These are phyloP conservation scores for Lapara coniferarum DNA, from an alignment of 2,888 invertebrate species.

Conservation along the genomic window DNA sequence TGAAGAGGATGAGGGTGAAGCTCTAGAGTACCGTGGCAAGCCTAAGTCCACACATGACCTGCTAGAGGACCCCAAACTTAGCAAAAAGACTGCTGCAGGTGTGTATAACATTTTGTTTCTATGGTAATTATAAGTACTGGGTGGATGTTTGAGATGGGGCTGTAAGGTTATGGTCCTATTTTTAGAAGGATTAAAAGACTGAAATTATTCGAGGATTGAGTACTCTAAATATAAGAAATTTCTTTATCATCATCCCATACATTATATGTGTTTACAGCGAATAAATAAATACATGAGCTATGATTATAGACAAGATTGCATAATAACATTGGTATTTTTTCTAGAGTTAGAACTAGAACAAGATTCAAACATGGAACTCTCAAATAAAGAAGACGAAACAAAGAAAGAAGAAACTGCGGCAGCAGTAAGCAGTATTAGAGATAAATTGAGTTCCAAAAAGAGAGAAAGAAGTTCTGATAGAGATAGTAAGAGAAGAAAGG, in stretches of 20 bases:
- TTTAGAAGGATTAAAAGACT: no score
- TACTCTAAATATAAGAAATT: no score
- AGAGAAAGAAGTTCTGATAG: constrained; percentile 52
- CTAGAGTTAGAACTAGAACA: constrained; percentile 73
- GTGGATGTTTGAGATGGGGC: no score
- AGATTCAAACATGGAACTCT: constrained; percentile 50
- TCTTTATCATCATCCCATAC: no score
- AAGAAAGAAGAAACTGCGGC: constrained; percentile 61
- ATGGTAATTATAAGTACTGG: not conserved
- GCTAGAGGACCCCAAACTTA: constrained; percentile 94
- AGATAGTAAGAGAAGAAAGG: constrained; percentile 56
- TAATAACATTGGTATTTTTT: constrained; percentile 10
- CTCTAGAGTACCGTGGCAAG: constrained; percentile 88
- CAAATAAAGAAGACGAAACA: constrained; percentile 50
- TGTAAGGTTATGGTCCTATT: no score
- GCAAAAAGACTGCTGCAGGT: constrained; percentile 87
- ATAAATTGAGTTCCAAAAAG: constrained; percentile 64
- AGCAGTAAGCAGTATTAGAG: constrained; percentile 67
- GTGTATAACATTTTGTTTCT: not conserved
- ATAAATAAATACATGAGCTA: not conserved
- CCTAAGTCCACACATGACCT: constrained; percentile 98
- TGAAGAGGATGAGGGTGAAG: constrained; percentile 97
- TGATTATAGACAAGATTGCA: not conserved
- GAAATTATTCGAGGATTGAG: no score
- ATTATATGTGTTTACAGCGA: not conserved